phyloP scores from a whole-genome alignment of 2,797 vertebrate genomes.

The Phrynocephalus vlangalii region DNA sequence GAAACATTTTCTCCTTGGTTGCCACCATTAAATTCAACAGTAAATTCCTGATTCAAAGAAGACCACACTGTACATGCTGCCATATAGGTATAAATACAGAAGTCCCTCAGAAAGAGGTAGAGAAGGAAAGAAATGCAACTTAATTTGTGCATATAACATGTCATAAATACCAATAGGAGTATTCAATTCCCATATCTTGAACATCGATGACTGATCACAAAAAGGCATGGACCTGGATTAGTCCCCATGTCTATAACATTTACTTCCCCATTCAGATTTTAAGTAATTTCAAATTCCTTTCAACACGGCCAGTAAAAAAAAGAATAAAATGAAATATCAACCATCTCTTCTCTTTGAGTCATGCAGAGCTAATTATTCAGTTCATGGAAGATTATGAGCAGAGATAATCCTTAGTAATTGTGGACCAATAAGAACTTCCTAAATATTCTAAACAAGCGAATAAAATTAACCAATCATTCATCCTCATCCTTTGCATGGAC shows the following conservation, averaged over 20 bases:
- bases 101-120: no score
- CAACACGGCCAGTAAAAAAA: background rate
- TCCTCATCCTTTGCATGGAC: no score
- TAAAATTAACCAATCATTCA: background rate
- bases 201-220: background rate
- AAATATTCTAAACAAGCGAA: background rate
- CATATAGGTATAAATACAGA: background rate
- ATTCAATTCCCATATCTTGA: background rate
- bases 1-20: no score
- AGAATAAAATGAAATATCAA: background rate
- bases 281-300: background rate
- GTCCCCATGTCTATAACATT: background rate
- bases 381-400: background rate
- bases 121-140: background rate
- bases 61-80: background rate
- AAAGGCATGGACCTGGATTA: background rate
- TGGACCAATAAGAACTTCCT: background rate
- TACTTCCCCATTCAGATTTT: background rate
- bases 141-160: background rate
- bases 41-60: background rate
- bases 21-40: background rate
- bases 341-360: background rate
- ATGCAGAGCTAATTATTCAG: background rate
- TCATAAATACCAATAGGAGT: background rate
- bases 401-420: background rate